A percentile compares a stretch with the other conserved stretches of the same genome.
Evolutionary conservation across 2,888 invertebrate species (phyloP).

Genomic region (Phortica magna): DNA sequence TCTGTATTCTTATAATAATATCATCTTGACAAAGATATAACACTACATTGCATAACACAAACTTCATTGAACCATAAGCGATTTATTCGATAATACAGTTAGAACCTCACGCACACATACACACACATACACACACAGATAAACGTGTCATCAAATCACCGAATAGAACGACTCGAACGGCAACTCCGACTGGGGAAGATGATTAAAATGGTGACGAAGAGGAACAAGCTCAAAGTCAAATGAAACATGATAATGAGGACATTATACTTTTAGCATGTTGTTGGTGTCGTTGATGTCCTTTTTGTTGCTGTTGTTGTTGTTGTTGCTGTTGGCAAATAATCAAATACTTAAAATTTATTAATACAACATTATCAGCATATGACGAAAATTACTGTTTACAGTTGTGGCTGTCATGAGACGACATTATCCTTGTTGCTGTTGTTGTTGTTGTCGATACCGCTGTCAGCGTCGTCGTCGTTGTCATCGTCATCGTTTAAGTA

Average conservation of each 20-base stretch:
- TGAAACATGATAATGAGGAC: background rate
- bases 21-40: no score
- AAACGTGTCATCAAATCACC: background rate
- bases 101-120: background rate
- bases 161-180: background rate
- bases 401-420: background rate
- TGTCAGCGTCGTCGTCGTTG: constrained; percentile 20
- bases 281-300: background rate
- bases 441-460: constrained; percentile 32
- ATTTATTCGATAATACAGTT: background rate
- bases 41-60: no score
- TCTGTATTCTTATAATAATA: no score
- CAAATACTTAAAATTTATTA: constrained; percentile 31
- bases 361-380: constrained; percentile 29
- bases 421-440: background rate
- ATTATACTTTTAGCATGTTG: background rate
- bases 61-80: no score
- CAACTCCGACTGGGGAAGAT: background rate
- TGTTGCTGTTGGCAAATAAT: constrained; percentile 5
- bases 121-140: background rate
- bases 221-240: background rate
- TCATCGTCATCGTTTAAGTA: constrained; percentile 18
- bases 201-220: background rate
- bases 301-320: background rate
- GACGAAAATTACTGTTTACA: background rate